A percentile compares a stretch with the other conserved stretches of the same genome.
Conservation (phyloP, 1,140 invertebrate genomes). For the Bombus difficillimus region DNA sequence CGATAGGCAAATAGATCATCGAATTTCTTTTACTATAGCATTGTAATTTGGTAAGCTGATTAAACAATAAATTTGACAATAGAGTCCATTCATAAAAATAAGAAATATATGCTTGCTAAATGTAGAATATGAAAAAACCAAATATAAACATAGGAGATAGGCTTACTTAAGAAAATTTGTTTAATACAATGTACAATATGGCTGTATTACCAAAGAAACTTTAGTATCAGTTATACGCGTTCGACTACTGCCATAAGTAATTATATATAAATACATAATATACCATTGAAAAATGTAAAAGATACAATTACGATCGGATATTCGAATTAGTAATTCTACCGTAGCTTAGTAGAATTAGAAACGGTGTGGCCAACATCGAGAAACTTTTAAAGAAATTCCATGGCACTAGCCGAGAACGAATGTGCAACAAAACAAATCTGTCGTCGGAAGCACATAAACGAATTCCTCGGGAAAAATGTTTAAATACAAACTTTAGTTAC, state of each 20-base stretch:
- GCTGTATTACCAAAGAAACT: slow-evolving; percentile 61
- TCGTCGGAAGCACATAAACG: slow-evolving; percentile 40
- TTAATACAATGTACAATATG: slow-evolving; percentile 69
- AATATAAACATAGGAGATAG: slow-evolving; percentile 2
- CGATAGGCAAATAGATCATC: background rate
- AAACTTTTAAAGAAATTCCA: slow-evolving; percentile 50
- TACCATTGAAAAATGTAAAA: background rate
- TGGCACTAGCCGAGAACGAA: slow-evolving; percentile 28
- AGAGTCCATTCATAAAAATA: background rate
- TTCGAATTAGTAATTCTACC: background rate
- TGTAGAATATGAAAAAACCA: background rate
- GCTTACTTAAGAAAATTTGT: slow-evolving; percentile 49
- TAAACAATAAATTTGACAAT: background rate
- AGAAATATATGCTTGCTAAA: background rate
- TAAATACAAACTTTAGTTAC: slow-evolving; percentile 39
- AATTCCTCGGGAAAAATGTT: slow-evolving; percentile 34
- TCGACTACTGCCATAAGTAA: slow-evolving; percentile 1
- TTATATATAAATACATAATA: background rate
- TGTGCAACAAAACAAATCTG: slow-evolving; percentile 71
- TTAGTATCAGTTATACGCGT: slow-evolving; percentile 53
- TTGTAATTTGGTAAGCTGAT: background rate
- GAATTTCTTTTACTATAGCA: background rate
- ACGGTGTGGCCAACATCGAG: background rate
- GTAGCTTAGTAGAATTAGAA: background rate
- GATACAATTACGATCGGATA: background rate